Conservation (phyloP, 1,140 invertebrate species). For the Leptinotarsa defecta region DNA sequence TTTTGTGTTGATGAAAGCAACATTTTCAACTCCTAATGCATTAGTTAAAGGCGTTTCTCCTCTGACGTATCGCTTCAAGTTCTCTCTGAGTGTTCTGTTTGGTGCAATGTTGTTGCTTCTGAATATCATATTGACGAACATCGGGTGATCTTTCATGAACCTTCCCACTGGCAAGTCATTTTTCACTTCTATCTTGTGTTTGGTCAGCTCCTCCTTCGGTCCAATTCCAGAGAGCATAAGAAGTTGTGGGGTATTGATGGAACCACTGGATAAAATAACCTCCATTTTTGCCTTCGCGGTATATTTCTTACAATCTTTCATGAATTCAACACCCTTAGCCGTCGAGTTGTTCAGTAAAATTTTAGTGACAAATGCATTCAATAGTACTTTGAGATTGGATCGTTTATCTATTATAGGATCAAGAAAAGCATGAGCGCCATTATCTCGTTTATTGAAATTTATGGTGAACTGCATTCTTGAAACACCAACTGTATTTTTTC, state of each 20-base stretch:
- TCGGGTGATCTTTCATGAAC: constrained; percentile 79
- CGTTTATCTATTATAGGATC: constrained; percentile 16
- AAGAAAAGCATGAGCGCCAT: constrained; percentile 28
- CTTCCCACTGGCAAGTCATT: constrained; percentile 74
- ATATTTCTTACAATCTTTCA: constrained; percentile 59
- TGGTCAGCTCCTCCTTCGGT: constrained; percentile 68
- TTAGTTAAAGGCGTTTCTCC: constrained; percentile 22
- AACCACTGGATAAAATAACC: constrained; percentile 77
- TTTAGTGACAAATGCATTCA: constrained; percentile 68
- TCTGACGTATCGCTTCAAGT: constrained; percentile 29
- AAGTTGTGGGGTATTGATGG: constrained; percentile 75
- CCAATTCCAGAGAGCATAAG: constrained; percentile 87
- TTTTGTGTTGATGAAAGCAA: constrained; percentile 18
- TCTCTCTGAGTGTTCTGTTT: constrained; percentile 6
- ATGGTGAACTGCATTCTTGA: constrained; percentile 27
- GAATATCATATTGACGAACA: constrained; percentile 58
- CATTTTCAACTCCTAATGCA: background rate
- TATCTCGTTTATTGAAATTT: constrained; percentile 46
- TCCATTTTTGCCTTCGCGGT: constrained; percentile 63
- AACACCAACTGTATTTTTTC: constrained; percentile 43
- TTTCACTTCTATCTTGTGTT: constrained; percentile 67
- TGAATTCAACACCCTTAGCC: constrained; percentile 73
- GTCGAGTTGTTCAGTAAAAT: constrained; percentile 71
- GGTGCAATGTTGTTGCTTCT: constrained; percentile 31
- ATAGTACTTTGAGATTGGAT: constrained; percentile 43